phyloP scores from a whole-genome alignment of 2,888 invertebrate species.

The Griposia aprilina region DNA sequence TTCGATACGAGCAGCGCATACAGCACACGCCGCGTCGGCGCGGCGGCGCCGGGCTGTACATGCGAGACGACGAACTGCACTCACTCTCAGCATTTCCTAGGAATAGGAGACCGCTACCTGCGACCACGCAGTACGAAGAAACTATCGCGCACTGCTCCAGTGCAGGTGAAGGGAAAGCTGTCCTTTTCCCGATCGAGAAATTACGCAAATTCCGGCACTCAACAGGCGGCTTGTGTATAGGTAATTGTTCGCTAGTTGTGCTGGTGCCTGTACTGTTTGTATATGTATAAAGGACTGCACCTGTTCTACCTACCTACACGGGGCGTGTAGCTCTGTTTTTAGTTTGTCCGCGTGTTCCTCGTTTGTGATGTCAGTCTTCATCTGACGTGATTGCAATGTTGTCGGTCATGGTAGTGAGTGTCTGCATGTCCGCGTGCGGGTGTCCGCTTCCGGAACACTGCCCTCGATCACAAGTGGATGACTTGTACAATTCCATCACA shows the following conservation, averaged over 20 bases:
- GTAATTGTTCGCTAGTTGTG: background rate
- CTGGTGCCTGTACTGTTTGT: background rate
- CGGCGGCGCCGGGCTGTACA: background rate
- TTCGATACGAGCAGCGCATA: background rate
- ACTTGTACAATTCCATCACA: conserved; percentile 6
- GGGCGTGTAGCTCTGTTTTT: background rate
- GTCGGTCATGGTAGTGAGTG: conserved; percentile 3
- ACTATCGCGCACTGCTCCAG: background rate
- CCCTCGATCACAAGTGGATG: conserved; percentile 32
- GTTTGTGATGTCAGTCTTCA: background rate
- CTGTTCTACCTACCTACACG: background rate
- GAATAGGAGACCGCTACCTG: background rate
- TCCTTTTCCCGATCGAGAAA: background rate
- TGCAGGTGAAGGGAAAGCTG: background rate
- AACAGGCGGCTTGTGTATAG: background rate
- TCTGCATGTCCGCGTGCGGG: background rate
- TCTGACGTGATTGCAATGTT: background rate
- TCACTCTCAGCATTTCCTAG: background rate
- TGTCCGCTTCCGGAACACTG: conserved; percentile 39
- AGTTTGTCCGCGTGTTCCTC: background rate
- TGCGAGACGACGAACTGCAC: background rate
- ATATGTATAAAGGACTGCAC: background rate
- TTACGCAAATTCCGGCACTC: background rate
- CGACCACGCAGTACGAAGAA: background rate
- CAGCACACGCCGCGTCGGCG: background rate